Conservation (phyloP, 1,140 invertebrate species). For the Aphaenogaster rudis region DNA sequence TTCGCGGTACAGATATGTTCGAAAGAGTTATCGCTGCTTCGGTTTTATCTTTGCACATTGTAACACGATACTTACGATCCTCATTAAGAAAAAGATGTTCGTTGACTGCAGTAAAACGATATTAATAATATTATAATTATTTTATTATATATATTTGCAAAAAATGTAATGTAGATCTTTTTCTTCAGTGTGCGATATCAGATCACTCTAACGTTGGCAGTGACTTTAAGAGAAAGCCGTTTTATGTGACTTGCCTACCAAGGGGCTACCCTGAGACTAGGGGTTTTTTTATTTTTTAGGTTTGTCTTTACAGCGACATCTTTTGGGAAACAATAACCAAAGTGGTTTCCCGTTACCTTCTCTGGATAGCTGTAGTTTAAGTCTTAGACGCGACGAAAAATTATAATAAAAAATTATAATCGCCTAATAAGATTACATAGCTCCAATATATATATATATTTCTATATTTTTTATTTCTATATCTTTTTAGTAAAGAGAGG, state of each 20-base stretch:
- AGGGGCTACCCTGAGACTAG: no score
- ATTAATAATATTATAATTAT: neutral
- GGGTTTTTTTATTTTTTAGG: no score
- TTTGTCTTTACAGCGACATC: no score
- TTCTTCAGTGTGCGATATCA: no score
- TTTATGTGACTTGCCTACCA: no score
- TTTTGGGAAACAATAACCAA: no score
- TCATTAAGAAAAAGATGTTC: neutral
- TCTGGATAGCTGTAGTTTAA: neutral
- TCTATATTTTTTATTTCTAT: neutral
- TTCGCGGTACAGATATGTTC: slow-evolving; percentile 14
- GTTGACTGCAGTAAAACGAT: slow-evolving; percentile 4
- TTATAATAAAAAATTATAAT: neutral
- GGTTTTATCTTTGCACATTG: neutral
- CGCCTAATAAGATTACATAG: neutral
- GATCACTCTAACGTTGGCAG: no score
- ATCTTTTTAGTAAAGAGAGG: neutral
- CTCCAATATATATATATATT: neutral
- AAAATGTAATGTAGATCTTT: neutral
- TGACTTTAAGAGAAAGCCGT: no score
- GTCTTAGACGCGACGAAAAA: neutral
- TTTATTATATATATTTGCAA: neutral
- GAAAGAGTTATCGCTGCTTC: neutral
- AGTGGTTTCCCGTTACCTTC: no score
- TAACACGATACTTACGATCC: neutral